These are phyloP conservation scores for Drosophila anomalata DNA, from an alignment of 2,888 invertebrate genomes.

Conservation along the genomic window DNA sequence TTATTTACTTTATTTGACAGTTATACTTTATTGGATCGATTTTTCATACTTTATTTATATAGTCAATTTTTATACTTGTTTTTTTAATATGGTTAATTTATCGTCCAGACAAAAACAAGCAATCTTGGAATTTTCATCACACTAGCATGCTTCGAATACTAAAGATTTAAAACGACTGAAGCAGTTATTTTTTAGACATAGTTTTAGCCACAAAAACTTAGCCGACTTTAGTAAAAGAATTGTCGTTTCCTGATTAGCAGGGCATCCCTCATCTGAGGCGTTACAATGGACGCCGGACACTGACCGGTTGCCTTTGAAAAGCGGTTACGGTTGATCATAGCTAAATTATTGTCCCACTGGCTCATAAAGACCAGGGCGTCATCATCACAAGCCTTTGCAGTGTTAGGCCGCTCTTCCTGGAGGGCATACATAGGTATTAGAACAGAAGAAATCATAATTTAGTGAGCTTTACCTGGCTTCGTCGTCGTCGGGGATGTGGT, in stretches of 20 bases:
- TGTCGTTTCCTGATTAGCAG: slow-evolving; percentile 1
- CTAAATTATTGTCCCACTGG: slow-evolving; percentile 40
- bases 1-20: no score
- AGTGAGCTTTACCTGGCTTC: slow-evolving; percentile 3
- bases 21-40: no score
- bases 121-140: slow-evolving; percentile 7
- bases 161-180: slow-evolving; percentile 3
- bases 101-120: not conserved
- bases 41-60: no score
- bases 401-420: slow-evolving; percentile 21
- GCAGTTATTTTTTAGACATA: not conserved
- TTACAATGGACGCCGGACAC: not conserved
- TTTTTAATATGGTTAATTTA: not conserved
- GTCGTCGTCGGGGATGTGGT: not conserved
- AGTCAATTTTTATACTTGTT: no score
- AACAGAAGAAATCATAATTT: not conserved
- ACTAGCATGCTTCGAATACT: slow-evolving; percentile 5
- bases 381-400: slow-evolving; percentile 41
- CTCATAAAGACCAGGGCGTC: slow-evolving; percentile 39
- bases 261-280: not conserved
- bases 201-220: not conserved
- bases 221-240: slow-evolving; percentile 22
- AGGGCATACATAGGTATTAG: no score
- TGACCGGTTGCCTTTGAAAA: not conserved
- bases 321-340: slow-evolving; percentile 26